Conservation (phyloP, 2,888 invertebrate species). For the Neria commutata region DNA sequence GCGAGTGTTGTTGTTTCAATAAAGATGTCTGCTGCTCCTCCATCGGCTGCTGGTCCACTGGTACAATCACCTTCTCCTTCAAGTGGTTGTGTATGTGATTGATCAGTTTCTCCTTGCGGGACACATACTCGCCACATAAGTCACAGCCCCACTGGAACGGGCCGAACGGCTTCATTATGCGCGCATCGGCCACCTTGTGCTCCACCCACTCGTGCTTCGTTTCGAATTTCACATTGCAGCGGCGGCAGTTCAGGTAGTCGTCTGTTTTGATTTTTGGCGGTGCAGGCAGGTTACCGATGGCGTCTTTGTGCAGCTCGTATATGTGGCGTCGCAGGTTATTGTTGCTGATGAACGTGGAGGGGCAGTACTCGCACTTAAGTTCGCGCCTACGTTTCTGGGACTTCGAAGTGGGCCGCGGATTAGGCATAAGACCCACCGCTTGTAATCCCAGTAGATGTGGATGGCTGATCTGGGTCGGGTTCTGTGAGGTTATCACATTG, state of each 20-base stretch:
- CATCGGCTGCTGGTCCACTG: constrained; percentile 25
- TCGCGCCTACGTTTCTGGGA: constrained; percentile 58
- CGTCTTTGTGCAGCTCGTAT: constrained; percentile 60
- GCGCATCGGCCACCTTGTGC: constrained; percentile 59
- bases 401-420: constrained; percentile 42
- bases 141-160: constrained; percentile 63
- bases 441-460: constrained; percentile 54
- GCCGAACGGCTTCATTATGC: constrained; percentile 55
- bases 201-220: constrained; percentile 59
- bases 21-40: not conserved
- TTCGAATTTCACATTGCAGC: constrained; percentile 55
- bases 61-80: constrained; percentile 53
- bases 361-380: constrained; percentile 60
- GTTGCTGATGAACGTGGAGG: constrained; percentile 60
- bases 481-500: constrained; percentile 35
- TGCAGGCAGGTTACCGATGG: constrained; percentile 53
- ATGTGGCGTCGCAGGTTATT: constrained; percentile 61
- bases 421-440: constrained; percentile 56
- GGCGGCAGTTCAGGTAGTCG: constrained; percentile 52
- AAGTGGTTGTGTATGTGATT: constrained; percentile 61
- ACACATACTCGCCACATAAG: constrained; percentile 59
- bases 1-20: constrained; percentile 12
- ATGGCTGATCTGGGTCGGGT: constrained; percentile 42
- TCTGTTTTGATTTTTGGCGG: constrained; percentile 56
- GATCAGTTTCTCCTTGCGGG: constrained; percentile 60